phyloP scores from a whole-genome alignment of 2,888 invertebrate genomes.

The Chaetogeoica ovagalla region DNA sequence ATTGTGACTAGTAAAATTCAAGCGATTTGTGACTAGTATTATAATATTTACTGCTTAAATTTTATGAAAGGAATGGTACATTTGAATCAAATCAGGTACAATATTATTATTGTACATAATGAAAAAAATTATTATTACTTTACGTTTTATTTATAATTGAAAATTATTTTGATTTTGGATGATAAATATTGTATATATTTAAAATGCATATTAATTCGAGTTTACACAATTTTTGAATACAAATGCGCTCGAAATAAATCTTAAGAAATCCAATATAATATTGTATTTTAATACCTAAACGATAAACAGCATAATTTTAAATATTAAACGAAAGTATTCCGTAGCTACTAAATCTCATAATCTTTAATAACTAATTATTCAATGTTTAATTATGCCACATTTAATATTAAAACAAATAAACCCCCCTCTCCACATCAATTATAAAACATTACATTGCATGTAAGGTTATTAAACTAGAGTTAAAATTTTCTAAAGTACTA shows the following conservation, averaged over 20 bases:
- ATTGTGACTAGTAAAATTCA: slow-evolving; percentile 42
- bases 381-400: slow-evolving; percentile 10
- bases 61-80: slow-evolving; percentile 49
- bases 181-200: slow-evolving; percentile 8
- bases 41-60: slow-evolving; percentile 24
- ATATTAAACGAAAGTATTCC: neutral
- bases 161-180: slow-evolving; percentile 31
- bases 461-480: slow-evolving; percentile 10
- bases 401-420: slow-evolving; percentile 20
- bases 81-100: slow-evolving; percentile 37
- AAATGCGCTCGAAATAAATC: neutral
- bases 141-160: slow-evolving; percentile 1
- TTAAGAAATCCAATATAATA: neutral
- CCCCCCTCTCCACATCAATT: slow-evolving; percentile 11
- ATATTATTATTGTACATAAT: neutral
- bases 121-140: neutral
- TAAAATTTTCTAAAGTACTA: slow-evolving; percentile 36
- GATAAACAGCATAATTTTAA: slow-evolving; percentile 8
- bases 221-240: neutral
- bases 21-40: slow-evolving; percentile 37
- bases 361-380: slow-evolving; percentile 1
- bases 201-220: neutral
- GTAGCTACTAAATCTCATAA: slow-evolving; percentile 2
- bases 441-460: neutral
- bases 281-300: slow-evolving; percentile 18